phyloP scores from a whole-genome alignment of 2,888 invertebrate genomes.

The Silvanus unidentatus region DNA sequence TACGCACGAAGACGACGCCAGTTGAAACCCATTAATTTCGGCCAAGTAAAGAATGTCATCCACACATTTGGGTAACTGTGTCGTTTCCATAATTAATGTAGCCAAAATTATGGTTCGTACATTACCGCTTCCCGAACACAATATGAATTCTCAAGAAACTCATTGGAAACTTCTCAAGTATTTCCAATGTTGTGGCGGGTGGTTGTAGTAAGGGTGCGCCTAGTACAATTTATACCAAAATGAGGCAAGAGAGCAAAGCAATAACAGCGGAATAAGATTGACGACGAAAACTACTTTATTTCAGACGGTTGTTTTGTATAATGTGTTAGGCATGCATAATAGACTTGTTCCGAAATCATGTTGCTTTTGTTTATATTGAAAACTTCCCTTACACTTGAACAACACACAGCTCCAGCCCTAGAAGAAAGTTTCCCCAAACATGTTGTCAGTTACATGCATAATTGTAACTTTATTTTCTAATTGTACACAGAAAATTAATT shows the following conservation, averaged over 20 bases:
- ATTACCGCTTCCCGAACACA: conserved; percentile 28
- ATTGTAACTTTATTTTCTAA: conserved; percentile 3
- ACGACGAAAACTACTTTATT: conserved; percentile 31
- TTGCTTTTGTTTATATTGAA: conserved; percentile 14
- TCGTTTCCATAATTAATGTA: conserved; percentile 41
- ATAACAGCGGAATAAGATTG: conserved; percentile 23
- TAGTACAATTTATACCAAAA: background rate
- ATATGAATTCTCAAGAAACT: conserved; percentile 35
- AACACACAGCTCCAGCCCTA: too few relatives aligned
- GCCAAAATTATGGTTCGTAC: conserved; percentile 33
- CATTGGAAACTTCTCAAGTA: conserved; percentile 35
- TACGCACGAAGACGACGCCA: conserved; percentile 7
- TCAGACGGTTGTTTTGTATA: conserved; percentile 21
- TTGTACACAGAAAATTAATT: background rate
- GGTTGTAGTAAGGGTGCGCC: too few relatives aligned
- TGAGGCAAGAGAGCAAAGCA: background rate
- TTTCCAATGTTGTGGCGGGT: conserved; percentile 29
- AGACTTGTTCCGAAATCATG: conserved; percentile 17
- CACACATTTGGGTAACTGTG: conserved; percentile 37
- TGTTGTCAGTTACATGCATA: conserved; percentile 12
- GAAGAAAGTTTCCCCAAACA: conserved; percentile 10
- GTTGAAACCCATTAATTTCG: conserved; percentile 39
- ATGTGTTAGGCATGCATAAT: conserved; percentile 16
- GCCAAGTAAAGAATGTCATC: conserved; percentile 38
- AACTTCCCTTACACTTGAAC: background rate